Conservation (phyloP, 2,888 invertebrate species). For the Drosophila stalkeri region DNA sequence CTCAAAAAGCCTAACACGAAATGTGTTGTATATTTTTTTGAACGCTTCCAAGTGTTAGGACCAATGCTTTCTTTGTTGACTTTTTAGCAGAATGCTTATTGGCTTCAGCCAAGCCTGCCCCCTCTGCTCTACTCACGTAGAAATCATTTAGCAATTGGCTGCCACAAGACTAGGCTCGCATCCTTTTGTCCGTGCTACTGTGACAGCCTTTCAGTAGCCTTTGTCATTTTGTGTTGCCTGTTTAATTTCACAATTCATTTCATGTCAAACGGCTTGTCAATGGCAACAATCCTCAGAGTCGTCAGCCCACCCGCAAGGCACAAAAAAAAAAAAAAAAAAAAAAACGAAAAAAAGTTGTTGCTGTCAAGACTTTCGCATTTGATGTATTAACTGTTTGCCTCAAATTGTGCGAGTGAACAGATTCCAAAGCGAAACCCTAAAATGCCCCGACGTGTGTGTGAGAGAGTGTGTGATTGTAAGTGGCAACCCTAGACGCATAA, state of each 20-base stretch:
- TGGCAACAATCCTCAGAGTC: slow-evolving; percentile 26
- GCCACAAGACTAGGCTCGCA: slow-evolving; percentile 26
- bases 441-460: slow-evolving; percentile 2
- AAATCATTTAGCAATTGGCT: slow-evolving; percentile 73
- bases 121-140: slow-evolving; percentile 14
- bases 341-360: slow-evolving; percentile 25
- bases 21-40: neutral
- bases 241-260: slow-evolving; percentile 81
- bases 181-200: slow-evolving; percentile 29
- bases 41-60: neutral
- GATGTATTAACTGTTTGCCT: slow-evolving; percentile 74
- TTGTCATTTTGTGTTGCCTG: slow-evolving; percentile 57
- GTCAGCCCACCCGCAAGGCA: neutral
- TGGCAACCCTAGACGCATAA: slow-evolving; percentile 27
- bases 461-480: neutral
- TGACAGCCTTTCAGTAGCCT: slow-evolving; percentile 30
- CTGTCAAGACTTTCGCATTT: slow-evolving; percentile 70
- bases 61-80: slow-evolving; percentile 44
- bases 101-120: slow-evolving; percentile 24
- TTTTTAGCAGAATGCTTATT: slow-evolving; percentile 57
- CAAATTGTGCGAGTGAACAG: slow-evolving; percentile 34
- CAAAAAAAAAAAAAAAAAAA: slow-evolving; percentile 31
- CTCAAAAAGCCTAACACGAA: slow-evolving; percentile 3
- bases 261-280: slow-evolving; percentile 76
- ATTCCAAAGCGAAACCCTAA: slow-evolving; percentile 1